These are phyloP conservation scores for Apocheima hispidaria DNA, from an alignment of 2,888 invertebrate species.

Conservation along the genomic window DNA sequence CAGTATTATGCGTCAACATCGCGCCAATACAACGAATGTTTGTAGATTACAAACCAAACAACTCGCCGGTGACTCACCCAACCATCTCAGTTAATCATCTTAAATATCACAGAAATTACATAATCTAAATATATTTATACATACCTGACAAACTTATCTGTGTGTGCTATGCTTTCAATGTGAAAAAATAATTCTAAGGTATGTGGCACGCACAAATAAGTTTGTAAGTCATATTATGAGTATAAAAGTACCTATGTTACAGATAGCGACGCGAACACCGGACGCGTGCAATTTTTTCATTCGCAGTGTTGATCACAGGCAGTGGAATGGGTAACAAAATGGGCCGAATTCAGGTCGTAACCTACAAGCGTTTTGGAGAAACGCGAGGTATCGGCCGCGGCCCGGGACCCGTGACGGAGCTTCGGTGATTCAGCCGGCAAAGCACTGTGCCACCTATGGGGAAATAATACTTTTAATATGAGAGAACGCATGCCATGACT, in stretches of 20 bases:
- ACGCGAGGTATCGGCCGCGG: conserved; percentile 35
- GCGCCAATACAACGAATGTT: conserved; percentile 41
- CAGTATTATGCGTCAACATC: conserved; percentile 57
- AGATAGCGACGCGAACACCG: conserved; percentile 74
- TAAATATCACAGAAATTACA: conserved; percentile 81
- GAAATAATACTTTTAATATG: conserved; percentile 63
- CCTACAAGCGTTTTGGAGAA: conserved; percentile 14
- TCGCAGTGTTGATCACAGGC: conserved; percentile 75
- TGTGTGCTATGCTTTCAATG: conserved; percentile 23
- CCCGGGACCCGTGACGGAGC: conserved; percentile 47
- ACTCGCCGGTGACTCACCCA: conserved; percentile 66
- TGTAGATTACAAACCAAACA: conserved; percentile 69
- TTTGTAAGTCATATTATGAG: conserved; percentile 29
- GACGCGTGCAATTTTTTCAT: conserved; percentile 79
- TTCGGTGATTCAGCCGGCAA: conserved; percentile 68
- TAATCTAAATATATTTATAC: conserved; percentile 45
- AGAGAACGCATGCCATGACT: conserved; percentile 64
- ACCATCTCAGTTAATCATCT: conserved; percentile 68
- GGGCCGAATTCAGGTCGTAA: conserved; percentile 49
- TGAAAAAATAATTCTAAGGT: conserved; percentile 2
- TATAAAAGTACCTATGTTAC: conserved; percentile 55
- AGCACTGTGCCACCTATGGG: conserved; percentile 74
- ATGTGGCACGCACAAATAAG: conserved; percentile 4
- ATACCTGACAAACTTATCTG: conserved; percentile 36
- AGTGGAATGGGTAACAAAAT: conserved; percentile 72